phyloP scores from a whole-genome alignment of 2,888 invertebrate species.

The Oscheius sp. region DNA sequence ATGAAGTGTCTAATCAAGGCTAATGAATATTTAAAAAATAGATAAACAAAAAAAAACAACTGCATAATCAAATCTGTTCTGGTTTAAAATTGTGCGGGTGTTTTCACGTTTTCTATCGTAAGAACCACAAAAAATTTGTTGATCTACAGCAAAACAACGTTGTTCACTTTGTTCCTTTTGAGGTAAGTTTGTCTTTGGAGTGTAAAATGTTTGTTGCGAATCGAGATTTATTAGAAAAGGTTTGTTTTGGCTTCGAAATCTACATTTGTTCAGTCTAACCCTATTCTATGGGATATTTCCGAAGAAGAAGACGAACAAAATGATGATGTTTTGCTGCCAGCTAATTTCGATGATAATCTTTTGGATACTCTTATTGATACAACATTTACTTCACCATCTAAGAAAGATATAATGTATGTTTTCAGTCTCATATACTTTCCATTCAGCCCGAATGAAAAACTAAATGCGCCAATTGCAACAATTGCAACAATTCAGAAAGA shows the following conservation, averaged over 20 bases:
- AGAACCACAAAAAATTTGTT: too few relatives aligned
- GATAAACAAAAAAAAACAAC: too few relatives aligned
- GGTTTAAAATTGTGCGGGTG: too few relatives aligned
- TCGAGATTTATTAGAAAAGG: too few relatives aligned
- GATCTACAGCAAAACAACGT: too few relatives aligned
- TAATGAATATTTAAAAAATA: too few relatives aligned
- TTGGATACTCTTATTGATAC: not conserved
- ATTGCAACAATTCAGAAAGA: not conserved
- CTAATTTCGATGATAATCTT: not conserved
- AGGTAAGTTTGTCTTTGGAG: too few relatives aligned
- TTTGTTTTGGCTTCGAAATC: not conserved
- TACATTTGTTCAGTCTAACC: not conserved
- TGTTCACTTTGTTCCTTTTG: too few relatives aligned
- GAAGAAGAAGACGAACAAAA: not conserved
- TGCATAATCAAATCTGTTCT: too few relatives aligned
- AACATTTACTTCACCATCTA: not conserved
- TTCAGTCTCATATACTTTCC: not conserved
- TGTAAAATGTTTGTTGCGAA: too few relatives aligned
- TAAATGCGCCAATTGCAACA: not conserved
- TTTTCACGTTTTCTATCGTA: too few relatives aligned
- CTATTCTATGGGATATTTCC: slow-evolving; percentile 1
- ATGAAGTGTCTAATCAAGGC: too few relatives aligned
- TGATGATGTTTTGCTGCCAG: not conserved
- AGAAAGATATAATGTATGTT: not conserved
- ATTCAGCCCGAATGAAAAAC: not conserved